These are phyloP conservation scores for Cantharis rufa DNA, from an alignment of 2,888 invertebrate genomes.

Conservation along the genomic window DNA sequence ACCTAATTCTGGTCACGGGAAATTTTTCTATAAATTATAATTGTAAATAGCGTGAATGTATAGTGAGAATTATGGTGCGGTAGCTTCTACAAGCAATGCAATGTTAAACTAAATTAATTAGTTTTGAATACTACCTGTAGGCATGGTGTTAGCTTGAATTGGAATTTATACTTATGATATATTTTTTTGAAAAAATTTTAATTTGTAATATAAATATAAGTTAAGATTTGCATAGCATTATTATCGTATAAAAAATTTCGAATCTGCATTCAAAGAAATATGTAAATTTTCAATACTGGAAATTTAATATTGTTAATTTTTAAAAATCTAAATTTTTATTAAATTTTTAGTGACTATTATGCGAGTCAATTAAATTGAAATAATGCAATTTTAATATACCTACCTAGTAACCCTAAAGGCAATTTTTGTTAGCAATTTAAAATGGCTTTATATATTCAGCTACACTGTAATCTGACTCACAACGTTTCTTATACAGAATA, in stretches of 20 bases:
- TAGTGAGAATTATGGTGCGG: neutral
- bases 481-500: neutral
- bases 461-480: conserved; percentile 2
- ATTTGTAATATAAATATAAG: neutral
- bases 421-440: conserved; percentile 5
- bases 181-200: neutral
- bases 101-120: neutral
- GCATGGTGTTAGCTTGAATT: neutral
- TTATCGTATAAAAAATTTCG: neutral
- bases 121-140: neutral
- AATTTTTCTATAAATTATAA: no score
- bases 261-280: neutral
- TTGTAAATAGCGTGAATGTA: neutral
- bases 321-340: neutral
- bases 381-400: neutral
- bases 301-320: neutral
- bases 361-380: neutral
- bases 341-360: neutral
- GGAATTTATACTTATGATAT: neutral
- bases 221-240: neutral
- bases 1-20: no score
- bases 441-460: conserved; percentile 3
- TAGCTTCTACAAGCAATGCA: neutral
- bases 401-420: neutral
- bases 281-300: neutral